These are phyloP conservation scores for Bothrops jararaca DNA, from an alignment of 2,113 vertebrate species.

Conservation along the genomic window DNA sequence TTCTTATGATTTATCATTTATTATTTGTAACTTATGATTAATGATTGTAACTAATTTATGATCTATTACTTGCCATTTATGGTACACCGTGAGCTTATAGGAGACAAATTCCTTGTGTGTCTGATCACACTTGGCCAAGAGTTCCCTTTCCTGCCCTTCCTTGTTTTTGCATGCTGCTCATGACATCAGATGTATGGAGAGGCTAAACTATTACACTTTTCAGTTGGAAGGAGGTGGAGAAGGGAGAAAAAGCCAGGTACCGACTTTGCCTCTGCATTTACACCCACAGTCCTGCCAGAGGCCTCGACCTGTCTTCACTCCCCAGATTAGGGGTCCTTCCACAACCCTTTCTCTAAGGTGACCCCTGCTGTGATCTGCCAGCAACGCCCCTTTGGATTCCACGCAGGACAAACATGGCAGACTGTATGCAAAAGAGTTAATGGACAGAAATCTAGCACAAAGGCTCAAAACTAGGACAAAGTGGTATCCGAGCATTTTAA, in stretches of 20 bases:
- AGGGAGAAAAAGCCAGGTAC: neutral
- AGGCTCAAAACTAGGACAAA: neutral
- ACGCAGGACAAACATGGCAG: neutral
- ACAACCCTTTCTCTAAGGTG: neutral
- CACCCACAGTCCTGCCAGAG: neutral
- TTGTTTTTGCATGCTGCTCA: neutral
- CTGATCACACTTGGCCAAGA: neutral
- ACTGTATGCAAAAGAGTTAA: neutral
- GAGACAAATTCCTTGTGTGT: neutral
- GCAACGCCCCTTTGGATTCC: neutral
- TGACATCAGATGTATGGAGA: neutral
- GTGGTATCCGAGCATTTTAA: neutral
- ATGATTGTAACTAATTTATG: neutral
- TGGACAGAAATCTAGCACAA: neutral
- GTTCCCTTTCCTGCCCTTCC: neutral
- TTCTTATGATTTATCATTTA: neutral
- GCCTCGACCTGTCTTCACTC: neutral
- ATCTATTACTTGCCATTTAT: neutral
- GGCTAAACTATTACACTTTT: neutral
- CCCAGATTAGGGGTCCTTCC: neutral
- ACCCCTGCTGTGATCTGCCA: neutral
- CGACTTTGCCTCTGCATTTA: neutral
- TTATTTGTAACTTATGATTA: neutral
- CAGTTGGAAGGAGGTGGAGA: neutral
- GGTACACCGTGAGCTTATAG: neutral